Evolutionary conservation across 2,113 vertebrate species (phyloP), one percentile per base, ranked within the genome.

Genomic region (Ranitomeya variabilis): DNA sequence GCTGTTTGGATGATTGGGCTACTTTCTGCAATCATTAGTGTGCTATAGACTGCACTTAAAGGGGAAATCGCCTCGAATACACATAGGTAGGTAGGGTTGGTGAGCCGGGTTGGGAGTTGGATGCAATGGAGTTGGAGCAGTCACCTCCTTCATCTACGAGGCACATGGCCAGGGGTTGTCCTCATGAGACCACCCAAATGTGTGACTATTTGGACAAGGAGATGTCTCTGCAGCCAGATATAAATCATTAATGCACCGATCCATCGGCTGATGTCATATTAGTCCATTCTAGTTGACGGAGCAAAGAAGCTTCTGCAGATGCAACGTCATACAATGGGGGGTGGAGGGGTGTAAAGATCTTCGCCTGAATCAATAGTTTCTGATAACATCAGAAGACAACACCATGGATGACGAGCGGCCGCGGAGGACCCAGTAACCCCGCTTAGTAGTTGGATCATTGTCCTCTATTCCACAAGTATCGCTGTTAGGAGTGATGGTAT

Each of bases 321-420:
- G 80, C 11, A 66, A 66, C 31, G 31, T 83, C 16, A 66, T 64
- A 66, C 21, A 3, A 82, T 12, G 60, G 60, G 80, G 18, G 26
- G 26, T 31, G 26, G 26, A 31, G 2, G 6, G n/a, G 15, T 31
- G 19, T 66, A 66, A 83, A 83, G 80, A 83, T 21, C 37, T 8
- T 51, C 16, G 7, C 18, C 23, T 62, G 21, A 66, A 83, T 83
- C 80, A 66, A 83, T 83, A 64, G 37, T 83, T 66, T 83, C 80
- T n/a, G 52, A 62, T 83, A 66, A 66, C 80, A 66, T 83, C 57
- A 81, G 2, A 81, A 12, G 45, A 64, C 1, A 2, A 45, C 15
- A 31, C 14, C 71, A 67, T 4, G 9, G 2, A 12, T 67, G 66
- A 67, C 2, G 9, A 1, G n/a, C 21, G n/a, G 9, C 21, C 71